A percentile compares a stretch with the other conserved stretches of the same genome.
Conservation (phyloP, 1,140 invertebrate genomes). For the Brachionus asplanchnoidis region DNA sequence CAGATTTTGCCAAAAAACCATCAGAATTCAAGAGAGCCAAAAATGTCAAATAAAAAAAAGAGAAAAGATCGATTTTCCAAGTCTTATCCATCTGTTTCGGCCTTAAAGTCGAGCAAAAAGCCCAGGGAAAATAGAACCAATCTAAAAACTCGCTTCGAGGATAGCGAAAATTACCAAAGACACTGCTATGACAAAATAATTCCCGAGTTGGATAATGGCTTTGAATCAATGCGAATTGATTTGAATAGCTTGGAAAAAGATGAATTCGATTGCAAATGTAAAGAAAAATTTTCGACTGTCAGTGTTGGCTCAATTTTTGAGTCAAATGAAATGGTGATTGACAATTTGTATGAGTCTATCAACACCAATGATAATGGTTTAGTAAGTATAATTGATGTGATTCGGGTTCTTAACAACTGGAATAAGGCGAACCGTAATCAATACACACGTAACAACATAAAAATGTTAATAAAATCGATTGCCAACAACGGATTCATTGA, state of each 20-base stretch:
- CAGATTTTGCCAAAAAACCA: not conserved
- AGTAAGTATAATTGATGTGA: not conserved
- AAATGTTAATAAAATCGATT: not conserved
- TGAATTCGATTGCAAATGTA: slow-evolving; percentile 1
- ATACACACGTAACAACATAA: not conserved
- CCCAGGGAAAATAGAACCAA: not conserved
- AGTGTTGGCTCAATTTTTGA: slow-evolving; percentile 4
- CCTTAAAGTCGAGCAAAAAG: not conserved
- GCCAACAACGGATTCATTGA: not conserved
- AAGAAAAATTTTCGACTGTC: slow-evolving; percentile 1
- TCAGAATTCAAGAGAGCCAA: not conserved
- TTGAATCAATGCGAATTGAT: slow-evolving; percentile 23
- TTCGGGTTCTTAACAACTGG: not conserved
- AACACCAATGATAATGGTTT: slow-evolving; percentile 1
- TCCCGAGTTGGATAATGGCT: slow-evolving; percentile 12
- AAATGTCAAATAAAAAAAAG: not conserved
- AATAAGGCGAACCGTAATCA: not conserved
- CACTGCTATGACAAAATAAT: not conserved
- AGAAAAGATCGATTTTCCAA: not conserved
- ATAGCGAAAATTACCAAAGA: not conserved
- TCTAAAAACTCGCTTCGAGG: not conserved
- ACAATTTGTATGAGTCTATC: not conserved
- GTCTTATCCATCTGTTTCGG: not conserved
- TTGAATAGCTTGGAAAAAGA: not conserved
- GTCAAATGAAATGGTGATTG: slow-evolving; percentile 24